Evolutionary conservation across 92 coral and sea anemone species (phyloP), one percentile per base, ranked within the genome.

Genomic region (Pocillopora meandrina): DNA sequence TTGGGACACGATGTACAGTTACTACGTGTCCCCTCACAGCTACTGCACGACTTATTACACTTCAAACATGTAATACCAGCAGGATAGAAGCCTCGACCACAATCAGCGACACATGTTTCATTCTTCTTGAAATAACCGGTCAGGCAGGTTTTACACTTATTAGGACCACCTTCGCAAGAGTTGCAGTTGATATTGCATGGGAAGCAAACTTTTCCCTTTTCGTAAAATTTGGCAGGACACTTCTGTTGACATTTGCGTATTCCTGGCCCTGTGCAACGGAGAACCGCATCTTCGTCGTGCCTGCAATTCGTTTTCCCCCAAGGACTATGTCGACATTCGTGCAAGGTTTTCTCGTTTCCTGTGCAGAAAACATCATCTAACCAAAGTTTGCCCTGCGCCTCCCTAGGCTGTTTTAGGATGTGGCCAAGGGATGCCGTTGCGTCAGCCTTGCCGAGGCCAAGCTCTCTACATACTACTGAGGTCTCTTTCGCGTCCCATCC

Each of bases 251-350:
- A 94, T 13, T 60, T 65, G 18, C 92, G 90, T n/a, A 88, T 65
- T 7, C 98, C 98, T 57, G 98, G 98, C 13, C 98, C 98, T 4
- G 91, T 14, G 81, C 99, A 97, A 20, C 93, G 89, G 70, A 97
- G 77, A 34, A 87, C 87, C 5, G 92, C 91, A 72, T 91, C 92
- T 81, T 97, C 99, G 2, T 79, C 79, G 55, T 92, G 97, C 16
- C 82, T 71, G 64, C 99, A 97, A 87, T 97, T 95, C 10, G 89
- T 62, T 17, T 65, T 62, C 0, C 98, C 99, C 99, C 99, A 97
- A 0, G 92, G 81, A 16, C 88, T 79, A 74, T 91, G 92, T 12
- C 80, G 79, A 72, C 99, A 97, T 0, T 97, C 86, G 23, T 78
- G 75, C 1, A 97, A 76, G 19, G 90, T 14, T 34, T 75, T 65